Percentiles rank a stretch among this genome's conserved stretches.
Conservation (phyloP, 2,888 invertebrate genomes). For the Myopa tessellatipennis region DNA sequence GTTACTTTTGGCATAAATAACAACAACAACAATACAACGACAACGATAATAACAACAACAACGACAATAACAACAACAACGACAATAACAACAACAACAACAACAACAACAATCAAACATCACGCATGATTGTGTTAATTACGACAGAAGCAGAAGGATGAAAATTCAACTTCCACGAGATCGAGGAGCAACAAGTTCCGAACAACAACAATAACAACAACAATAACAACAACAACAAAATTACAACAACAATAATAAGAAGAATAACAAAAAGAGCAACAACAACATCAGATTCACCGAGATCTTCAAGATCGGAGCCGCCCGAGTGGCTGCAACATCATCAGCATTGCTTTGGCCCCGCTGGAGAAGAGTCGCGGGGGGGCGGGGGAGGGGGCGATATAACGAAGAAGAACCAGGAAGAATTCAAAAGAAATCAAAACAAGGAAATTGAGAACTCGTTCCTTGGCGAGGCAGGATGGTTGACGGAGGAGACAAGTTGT, state of each 20-base stretch:
- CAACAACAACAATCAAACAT: too few relatives aligned
- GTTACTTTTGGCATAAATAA: neutral
- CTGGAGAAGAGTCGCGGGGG: neutral
- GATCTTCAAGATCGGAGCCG: neutral
- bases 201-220: neutral
- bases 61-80: too few relatives aligned
- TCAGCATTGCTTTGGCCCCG: neutral
- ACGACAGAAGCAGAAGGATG: neutral
- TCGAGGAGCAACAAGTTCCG: neutral
- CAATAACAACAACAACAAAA: neutral
- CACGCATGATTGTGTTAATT: neutral
- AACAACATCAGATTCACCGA: neutral
- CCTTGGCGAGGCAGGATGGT: neutral
- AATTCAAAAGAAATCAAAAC: neutral
- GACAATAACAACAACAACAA: too few relatives aligned
- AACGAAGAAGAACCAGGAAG: neutral
- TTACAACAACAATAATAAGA: neutral
- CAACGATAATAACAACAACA: too few relatives aligned
- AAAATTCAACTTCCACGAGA: neutral
- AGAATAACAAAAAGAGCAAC: neutral
- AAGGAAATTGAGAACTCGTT: neutral
- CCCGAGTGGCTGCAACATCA: neutral
- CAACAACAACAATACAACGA: too few relatives aligned
- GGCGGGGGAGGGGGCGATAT: neutral
- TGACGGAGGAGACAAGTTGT: too few relatives aligned